phyloP scores from a whole-genome alignment of 2,797 vertebrate genomes.

The Phalloptychus januarius region DNA sequence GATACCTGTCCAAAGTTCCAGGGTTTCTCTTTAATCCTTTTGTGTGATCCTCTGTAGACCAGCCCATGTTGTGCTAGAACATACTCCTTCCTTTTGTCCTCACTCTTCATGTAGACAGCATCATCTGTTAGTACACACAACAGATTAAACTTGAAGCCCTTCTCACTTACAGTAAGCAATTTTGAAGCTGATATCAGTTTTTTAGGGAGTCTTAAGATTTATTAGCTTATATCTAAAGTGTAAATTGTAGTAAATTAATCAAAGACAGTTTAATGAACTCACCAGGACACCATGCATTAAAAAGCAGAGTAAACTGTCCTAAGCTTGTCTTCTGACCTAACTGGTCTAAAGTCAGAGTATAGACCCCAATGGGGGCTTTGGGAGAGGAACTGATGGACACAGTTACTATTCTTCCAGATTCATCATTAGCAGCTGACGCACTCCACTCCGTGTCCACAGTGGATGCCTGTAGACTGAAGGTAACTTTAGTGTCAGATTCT shows the following conservation, averaged over 20 bases:
- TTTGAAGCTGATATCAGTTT: background rate
- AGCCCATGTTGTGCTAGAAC: slow-evolving; percentile 86
- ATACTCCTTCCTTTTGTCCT: slow-evolving; percentile 82
- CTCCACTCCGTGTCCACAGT: slow-evolving; percentile 81
- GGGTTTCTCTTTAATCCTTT: slow-evolving; percentile 76
- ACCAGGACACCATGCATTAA: background rate
- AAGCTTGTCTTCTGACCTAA: slow-evolving; percentile 46
- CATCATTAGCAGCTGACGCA: slow-evolving; percentile 54
- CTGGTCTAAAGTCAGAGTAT: slow-evolving; percentile 79
- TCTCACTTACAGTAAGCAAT: background rate
- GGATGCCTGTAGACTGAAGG: slow-evolving; percentile 75
- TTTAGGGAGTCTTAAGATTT: background rate
- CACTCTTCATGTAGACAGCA: slow-evolving; percentile 81
- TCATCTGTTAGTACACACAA: slow-evolving; percentile 77
- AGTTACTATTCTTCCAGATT: slow-evolving; percentile 63
- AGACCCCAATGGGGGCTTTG: slow-evolving; percentile 83
- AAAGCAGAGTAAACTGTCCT: background rate
- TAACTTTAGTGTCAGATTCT: slow-evolving; percentile 72
- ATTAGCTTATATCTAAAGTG: background rate
- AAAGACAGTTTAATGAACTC: background rate
- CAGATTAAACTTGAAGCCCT: background rate
- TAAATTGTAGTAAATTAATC: background rate
- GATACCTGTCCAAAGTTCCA: slow-evolving; percentile 94
- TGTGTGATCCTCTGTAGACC: slow-evolving; percentile 84
- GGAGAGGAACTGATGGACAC: slow-evolving; percentile 80